Evolutionary conservation across 2,113 vertebrate species (phyloP), one percentile per base, ranked within the genome.

Genomic region (Rhinolophus ferrumequinum): DNA sequence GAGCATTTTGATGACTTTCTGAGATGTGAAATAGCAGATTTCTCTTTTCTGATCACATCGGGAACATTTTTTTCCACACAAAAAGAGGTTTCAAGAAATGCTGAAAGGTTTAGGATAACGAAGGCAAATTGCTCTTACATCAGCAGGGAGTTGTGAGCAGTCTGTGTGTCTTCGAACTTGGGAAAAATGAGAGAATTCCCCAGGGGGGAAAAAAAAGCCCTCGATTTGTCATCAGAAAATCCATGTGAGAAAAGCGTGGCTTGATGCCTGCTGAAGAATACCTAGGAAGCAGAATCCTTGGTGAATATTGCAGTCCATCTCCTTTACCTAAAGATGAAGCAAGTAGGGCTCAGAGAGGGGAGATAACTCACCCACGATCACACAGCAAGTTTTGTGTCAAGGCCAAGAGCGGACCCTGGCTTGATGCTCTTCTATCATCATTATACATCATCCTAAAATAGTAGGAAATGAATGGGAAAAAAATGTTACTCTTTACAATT

Each of bases 11-110:
- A 97, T 97, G 87, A 87, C 64, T 88, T 96, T 95, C 64, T 93
- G 86, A 92, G 62, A 92, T 5, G 14, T 70, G 88, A 72, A 94
- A 64, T 38, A 22, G 50, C 84, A 93, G 94, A 67, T 79, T 64
- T 76, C 93, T 96, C 93, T 14, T 7, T 67, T 14, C 28, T 76
- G 89, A 91, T 97, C 94, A 73, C 75, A 52, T 75, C 8, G 16
- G 75, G 81, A 83, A 0, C 38, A 62, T 70, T 85, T 76, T 85
- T 90, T 30, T 21, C 73, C 47, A 4, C 52, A 52, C 73, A 88
- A 94, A 97, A 96, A 84, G 82, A 93, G 94, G 7, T 93, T 97
- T 95, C 67, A n/a, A 94, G 92, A 97, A 94, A 11, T 26, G 83
- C 77, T 81, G 91, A 88, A 95, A 73, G 70, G 24, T 95, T 97